A percentile compares a stretch with the other conserved stretches of the same genome.
Evolutionary conservation across 1,140 invertebrate species (phyloP).

Genomic region (Pseudobourletiella spinata): DNA sequence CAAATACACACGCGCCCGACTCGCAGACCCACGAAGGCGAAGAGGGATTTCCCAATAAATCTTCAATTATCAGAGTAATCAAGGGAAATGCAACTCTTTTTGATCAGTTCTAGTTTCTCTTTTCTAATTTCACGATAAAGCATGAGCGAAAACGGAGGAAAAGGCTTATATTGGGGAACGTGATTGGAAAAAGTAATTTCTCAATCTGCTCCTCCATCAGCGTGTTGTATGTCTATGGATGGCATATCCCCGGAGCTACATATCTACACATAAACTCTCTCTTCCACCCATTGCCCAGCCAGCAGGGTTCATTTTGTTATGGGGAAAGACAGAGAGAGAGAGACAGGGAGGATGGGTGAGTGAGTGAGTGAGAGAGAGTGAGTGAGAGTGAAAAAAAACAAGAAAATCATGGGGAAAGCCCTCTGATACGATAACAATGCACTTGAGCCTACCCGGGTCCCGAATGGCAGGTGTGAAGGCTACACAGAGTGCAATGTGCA

Average conservation of each 20-base stretch:
- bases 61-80: conserved; percentile 37
- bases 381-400: conserved; percentile 11
- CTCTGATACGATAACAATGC: too few relatives aligned
- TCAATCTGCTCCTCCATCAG: conserved; percentile 23
- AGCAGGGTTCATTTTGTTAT: too few relatives aligned
- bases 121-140: conserved; percentile 40
- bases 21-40: too few relatives aligned
- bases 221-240: neutral
- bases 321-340: neutral
- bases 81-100: conserved; percentile 34
- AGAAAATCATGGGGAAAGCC: too few relatives aligned
- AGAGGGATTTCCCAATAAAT: conserved; percentile 36
- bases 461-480: too few relatives aligned
- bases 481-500: too few relatives aligned
- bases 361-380: neutral
- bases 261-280: neutral
- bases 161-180: conserved; percentile 22
- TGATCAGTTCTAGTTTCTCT: conserved; percentile 30
- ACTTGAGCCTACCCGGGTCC: too few relatives aligned
- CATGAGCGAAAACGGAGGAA: conserved; percentile 29
- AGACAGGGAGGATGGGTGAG: neutral
- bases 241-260: neutral
- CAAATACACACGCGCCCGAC: too few relatives aligned
- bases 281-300: too few relatives aligned
- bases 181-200: conserved; percentile 34